Base-by-base conservation (phyloP, 2,113 vertebrate species). In the Zosterops hypoxanthus region DNA sequence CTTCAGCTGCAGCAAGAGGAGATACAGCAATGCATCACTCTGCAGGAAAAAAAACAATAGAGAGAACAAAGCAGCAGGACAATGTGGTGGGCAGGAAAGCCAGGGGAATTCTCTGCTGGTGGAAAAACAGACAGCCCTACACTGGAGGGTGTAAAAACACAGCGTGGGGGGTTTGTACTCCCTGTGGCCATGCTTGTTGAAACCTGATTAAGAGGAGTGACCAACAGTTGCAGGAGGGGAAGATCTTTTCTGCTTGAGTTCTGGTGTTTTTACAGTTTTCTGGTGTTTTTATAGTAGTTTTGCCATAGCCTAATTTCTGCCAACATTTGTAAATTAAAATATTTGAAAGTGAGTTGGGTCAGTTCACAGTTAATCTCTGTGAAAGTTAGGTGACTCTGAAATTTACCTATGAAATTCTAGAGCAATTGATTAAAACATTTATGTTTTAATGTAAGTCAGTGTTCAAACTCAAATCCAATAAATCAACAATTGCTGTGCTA, bases 11-110 rank as follows among this genome's bases (percentile, higher is more conserved):
- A 93, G 71, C 80, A 82, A 69, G 95, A 83, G 46, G 94, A 93
- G 96, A 88, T 81, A 76, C 89, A 84, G 94, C 95, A 94, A 97
- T 98, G 98, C 84, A 98, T 98, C 97, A 97, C 95, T 95, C 97
- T 39, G 65, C 94, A 94, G 96, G 96, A 95, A 88, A 90, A 90
- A 86, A 86, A 85, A 97, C 97, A 97, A 97, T 81, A 93, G 97
- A 96, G 94, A 18, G 92, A 98, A 97, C 31, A 28, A 97, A 97
- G 68, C 96, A 97, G 95, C 93, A 82, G 96, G 91, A 93, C 78
- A 66, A 93, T 90, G 96, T 61, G 75, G 94, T 96, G 92, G 87
- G 95, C 83, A 72, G 78, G 59, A 41, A 79, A 79, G 95, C 78
- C 95, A 50, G 79, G 96, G 96, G 97, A 96, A 97, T 97, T 97